Base-by-base conservation (phyloP, 2,797 vertebrate genomes). In the Phalloptychus januarius region DNA sequence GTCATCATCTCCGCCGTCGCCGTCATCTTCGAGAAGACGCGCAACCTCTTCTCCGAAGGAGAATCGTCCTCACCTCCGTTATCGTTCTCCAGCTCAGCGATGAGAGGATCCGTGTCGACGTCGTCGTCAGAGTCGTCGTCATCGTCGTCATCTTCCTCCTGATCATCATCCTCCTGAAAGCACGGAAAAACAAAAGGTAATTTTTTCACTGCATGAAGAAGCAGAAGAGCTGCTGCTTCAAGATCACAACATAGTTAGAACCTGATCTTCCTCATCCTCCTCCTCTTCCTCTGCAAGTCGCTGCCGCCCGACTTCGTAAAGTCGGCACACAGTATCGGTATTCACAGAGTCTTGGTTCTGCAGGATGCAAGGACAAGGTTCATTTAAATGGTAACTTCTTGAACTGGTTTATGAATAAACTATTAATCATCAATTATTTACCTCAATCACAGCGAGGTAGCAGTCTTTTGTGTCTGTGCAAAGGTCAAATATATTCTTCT, bases 401-500 rank as follows among this genome's bases (percentile, higher is more conserved):
- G 18, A n/a, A 8, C 16, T 2, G 67, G 52, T 63, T 20, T 13
- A 5, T 6, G 11, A 54, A 33, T 45, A 8, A 63, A 77, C 4
- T 28, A 20, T n/a, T 7, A 5, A 42, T 50, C 13, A 38, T 67
- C 0, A 56, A 81, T 2, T 13, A 40, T 80, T 91, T 95, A 99
- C 98, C 97, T 99, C 98, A 80, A 99, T 99, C 78, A 99, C 98
- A 85, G 98, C 98, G 75, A 99, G 95, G 88, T 99, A 99, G 93
- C 98, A 99, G 93, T 99, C 98, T 92, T 99, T 99, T 78, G 98
- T 98, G 90, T 99, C 98, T 36, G 98, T 99, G 92, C 98, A 99
- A 70, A 99, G 93, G 90, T 99, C 98, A 93, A 99, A 99, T 91
- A 99, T 99, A 85, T 99, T 99, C 90, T 97, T 94, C 93, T 99